Evolutionary conservation across 2,797 vertebrate genomes (phyloP), one percentile per base, ranked within the genome.

Genomic region (Aeoliscus strigatus): DNA sequence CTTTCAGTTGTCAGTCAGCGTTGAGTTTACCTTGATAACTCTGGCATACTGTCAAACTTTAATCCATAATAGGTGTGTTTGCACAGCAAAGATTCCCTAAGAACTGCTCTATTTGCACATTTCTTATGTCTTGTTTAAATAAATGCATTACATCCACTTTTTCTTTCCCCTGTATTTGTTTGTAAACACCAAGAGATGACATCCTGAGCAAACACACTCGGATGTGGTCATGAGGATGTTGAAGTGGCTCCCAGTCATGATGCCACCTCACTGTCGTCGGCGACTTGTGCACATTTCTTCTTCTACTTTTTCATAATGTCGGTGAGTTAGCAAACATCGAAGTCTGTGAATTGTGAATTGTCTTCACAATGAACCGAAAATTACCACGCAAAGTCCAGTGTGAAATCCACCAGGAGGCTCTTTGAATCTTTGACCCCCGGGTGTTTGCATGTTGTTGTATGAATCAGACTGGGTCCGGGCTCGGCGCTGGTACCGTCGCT

Each of bases 71-170:
- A 81, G 86, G 73, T 60, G 53, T 94, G 90, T 94, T 96, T 94
- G 91, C 91, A 80, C 91, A 94, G 89, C 88, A 92, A 91, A 91
- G 92, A 93, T 94, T 94, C 91, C 91, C 89, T 90, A 91, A 93
- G 91, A 93, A 94, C n/a, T 91, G 85, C 90, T 89, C 87, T 95
- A 94, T 96, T 98, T 97, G 91, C 92, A 93, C 90, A 88, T 92
- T 93, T 90, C 92, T 93, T 96, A 92, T 90, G 60, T 90, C 90
- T 66, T 93, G 91, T 94, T 94, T 93, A 93, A 96, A 92, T 91
- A 91, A 91, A 91, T 91, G 93, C 90, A 92, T 94, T 92, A 92
- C 91, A 90, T 94, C 91, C 93, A 94, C 91, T 91, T 78, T 84
- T 89, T 77, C 81, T 90, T 78, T n/a, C n/a, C n/a, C n/a, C 83